Evolutionary conservation across 2,888 invertebrate species (phyloP).

Genomic region (Rhopalosiphum nymphaeae): DNA sequence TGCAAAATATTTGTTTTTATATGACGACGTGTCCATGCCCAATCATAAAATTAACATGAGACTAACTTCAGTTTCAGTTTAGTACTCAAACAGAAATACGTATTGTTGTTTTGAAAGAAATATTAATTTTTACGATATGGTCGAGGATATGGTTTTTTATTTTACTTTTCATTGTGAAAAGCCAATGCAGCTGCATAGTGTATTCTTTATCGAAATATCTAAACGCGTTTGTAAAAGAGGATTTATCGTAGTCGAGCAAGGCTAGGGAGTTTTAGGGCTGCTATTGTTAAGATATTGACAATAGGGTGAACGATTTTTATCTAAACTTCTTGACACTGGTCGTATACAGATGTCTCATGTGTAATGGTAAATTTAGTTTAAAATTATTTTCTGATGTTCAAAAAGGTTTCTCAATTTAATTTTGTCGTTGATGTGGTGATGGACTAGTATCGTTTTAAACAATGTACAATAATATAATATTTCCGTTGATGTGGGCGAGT

Average conservation of each 20-base stretch:
- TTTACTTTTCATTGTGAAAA: constrained; percentile 32
- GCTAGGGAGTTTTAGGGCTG: constrained; percentile 28
- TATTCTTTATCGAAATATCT: neutral
- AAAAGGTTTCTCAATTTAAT: neutral
- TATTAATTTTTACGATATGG: constrained; percentile 48
- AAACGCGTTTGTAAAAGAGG: neutral
- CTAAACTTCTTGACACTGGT: constrained; percentile 34
- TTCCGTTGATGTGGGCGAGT: neutral
- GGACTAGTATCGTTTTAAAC: neutral
- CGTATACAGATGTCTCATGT: neutral
- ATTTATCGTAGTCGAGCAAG: neutral
- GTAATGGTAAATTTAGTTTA: constrained; percentile 8
- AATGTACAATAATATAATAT: constrained; percentile 26
- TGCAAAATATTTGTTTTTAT: constrained; percentile 4
- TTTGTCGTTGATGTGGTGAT: neutral
- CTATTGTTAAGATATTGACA: constrained; percentile 41
- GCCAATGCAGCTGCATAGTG: neutral
- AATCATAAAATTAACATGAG: constrained; percentile 33
- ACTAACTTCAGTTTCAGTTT: constrained; percentile 1
- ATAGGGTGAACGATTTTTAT: constrained; percentile 57
- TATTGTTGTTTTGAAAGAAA: constrained; percentile 37
- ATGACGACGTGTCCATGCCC: constrained; percentile 30
- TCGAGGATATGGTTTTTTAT: no score
- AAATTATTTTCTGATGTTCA: neutral
- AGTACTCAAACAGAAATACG: constrained; percentile 5